These are phyloP conservation scores for Anodontia alba DNA, from an alignment of 2,888 invertebrate species.

Conservation along the genomic window DNA sequence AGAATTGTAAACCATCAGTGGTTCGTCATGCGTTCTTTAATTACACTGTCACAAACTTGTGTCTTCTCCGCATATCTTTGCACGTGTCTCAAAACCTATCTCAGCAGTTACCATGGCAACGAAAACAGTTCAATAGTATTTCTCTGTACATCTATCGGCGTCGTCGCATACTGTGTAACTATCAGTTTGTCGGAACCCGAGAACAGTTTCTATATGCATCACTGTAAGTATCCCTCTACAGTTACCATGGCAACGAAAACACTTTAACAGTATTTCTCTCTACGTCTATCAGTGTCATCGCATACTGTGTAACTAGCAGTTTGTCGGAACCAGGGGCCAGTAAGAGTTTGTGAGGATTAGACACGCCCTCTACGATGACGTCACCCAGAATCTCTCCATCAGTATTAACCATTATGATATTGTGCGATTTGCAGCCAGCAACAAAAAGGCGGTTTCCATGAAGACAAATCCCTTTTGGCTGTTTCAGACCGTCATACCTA, in stretches of 20 bases:
- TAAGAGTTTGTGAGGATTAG: constrained; percentile 62
- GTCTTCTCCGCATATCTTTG: too few relatives aligned
- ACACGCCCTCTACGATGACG: constrained; percentile 58
- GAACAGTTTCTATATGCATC: too few relatives aligned
- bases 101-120: constrained; percentile 62
- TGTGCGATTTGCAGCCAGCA: constrained; percentile 65
- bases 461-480: constrained; percentile 61
- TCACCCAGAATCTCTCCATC: constrained; percentile 64
- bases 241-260: constrained; percentile 60
- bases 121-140: constrained; percentile 63
- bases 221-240: too few relatives aligned
- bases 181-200: constrained; percentile 54
- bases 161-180: constrained; percentile 63
- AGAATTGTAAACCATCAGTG: too few relatives aligned
- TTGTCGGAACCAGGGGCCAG: constrained; percentile 53
- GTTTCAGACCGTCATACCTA: constrained; percentile 58
- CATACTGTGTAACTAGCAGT: constrained; percentile 61
- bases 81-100: too few relatives aligned
- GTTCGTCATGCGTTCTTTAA: too few relatives aligned
- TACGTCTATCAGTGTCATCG: constrained; percentile 63
- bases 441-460: constrained; percentile 67
- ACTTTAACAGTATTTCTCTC: constrained; percentile 64
- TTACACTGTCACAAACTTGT: too few relatives aligned
- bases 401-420: constrained; percentile 60
- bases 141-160: constrained; percentile 62